These are phyloP conservation scores for Amphipoea oculea DNA, from an alignment of 2,888 invertebrate genomes.

Conservation along the genomic window DNA sequence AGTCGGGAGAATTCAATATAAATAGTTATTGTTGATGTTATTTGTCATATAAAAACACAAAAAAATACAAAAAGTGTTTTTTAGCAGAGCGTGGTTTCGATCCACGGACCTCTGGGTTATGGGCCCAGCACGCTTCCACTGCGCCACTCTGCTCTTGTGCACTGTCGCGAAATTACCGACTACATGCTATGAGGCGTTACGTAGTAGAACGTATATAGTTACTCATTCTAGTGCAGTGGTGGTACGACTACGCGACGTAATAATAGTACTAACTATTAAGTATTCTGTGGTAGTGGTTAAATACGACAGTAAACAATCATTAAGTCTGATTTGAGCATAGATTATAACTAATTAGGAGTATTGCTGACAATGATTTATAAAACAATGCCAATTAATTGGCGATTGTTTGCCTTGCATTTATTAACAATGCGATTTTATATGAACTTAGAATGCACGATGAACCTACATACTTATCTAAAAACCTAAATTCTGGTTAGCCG, in stretches of 20 bases:
- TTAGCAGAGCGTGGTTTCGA: slow-evolving; percentile 95
- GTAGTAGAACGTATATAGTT: background rate
- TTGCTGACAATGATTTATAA: slow-evolving; percentile 52
- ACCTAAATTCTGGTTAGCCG: background rate
- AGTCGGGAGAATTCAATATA: background rate
- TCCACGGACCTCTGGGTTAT: slow-evolving; percentile 97
- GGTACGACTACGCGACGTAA: no score
- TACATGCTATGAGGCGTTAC: slow-evolving; percentile 16
- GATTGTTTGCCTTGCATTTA: slow-evolving; percentile 45
- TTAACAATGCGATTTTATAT: slow-evolving; percentile 43
- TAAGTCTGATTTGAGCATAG: slow-evolving; percentile 34
- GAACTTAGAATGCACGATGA: slow-evolving; percentile 32
- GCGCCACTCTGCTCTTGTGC: slow-evolving; percentile 93
- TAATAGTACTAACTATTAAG: no score
- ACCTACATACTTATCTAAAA: slow-evolving; percentile 13
- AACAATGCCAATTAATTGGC: slow-evolving; percentile 44
- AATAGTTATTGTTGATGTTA: background rate
- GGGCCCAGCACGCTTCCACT: slow-evolving; percentile 96
- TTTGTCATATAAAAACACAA: slow-evolving; percentile 1
- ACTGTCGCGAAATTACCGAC: slow-evolving; percentile 3
- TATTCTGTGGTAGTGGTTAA: background rate
- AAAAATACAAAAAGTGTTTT: slow-evolving; percentile 49
- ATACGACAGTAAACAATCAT: slow-evolving; percentile 34
- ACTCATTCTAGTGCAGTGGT: background rate
- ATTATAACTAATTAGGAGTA: slow-evolving; percentile 43